Percentiles rank a stretch among this genome's conserved stretches.
These are phyloP conservation scores for Coremacera marginata DNA, from an alignment of 2,888 invertebrate species.

Conservation along the genomic window DNA sequence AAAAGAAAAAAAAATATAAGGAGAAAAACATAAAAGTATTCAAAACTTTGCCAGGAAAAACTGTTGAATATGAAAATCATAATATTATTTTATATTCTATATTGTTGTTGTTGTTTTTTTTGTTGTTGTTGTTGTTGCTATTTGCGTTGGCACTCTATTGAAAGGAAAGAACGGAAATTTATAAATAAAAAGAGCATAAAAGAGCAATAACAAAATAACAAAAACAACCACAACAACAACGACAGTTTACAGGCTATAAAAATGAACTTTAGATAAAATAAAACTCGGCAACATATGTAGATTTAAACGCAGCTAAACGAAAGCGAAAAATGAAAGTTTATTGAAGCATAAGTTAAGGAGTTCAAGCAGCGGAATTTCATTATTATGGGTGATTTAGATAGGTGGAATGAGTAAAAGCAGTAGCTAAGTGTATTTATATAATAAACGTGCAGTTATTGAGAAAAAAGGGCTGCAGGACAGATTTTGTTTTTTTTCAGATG, in stretches of 20 bases:
- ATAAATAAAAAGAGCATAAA: neutral
- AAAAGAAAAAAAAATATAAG: neutral
- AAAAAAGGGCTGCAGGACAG: neutral
- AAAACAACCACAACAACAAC: conserved; percentile 3
- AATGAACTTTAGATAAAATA: neutral
- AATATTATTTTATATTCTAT: neutral
- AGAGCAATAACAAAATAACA: neutral
- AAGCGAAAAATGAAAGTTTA: conserved; percentile 30
- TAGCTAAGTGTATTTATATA: neutral
- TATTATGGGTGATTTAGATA: neutral
- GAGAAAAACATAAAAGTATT: neutral
- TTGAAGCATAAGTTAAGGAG: conserved; percentile 28
- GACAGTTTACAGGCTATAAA: conserved; percentile 1
- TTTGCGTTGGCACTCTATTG: neutral
- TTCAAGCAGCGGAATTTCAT: neutral
- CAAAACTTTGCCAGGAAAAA: conserved; percentile 4
- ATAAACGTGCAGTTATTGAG: neutral
- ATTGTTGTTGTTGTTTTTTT: neutral
- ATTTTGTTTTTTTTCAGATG: neutral
- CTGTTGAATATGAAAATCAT: conserved; percentile 17
- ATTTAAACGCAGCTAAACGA: conserved; percentile 23
- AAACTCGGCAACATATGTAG: conserved; percentile 14
- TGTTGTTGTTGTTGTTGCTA: conserved; percentile 1
- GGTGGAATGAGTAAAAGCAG: neutral
- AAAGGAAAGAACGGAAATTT: neutral